phyloP scores from a whole-genome alignment of 2,797 vertebrate species.

The Acipenser oxyrinchus region DNA sequence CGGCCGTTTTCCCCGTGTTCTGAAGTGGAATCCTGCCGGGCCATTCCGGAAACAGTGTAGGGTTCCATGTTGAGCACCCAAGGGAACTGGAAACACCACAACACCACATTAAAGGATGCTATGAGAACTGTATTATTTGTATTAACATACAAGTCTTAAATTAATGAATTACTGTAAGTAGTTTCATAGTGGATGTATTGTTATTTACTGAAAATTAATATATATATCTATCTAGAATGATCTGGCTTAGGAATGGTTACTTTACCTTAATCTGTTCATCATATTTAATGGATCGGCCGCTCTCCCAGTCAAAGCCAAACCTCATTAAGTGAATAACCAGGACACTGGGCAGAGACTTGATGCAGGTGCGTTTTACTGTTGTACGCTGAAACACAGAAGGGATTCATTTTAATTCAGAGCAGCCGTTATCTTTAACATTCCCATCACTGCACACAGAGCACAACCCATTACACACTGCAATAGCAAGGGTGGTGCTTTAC shows the following conservation, averaged over 20 bases:
- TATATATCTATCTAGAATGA: no score
- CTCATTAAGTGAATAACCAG: slow-evolving; percentile 97
- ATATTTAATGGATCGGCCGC: slow-evolving; percentile 95
- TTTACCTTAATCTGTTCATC: slow-evolving; percentile 94
- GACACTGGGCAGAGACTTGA: slow-evolving; percentile 88
- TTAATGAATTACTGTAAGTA: no score
- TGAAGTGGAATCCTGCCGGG: slow-evolving; percentile 85
- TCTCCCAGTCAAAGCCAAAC: slow-evolving; percentile 98
- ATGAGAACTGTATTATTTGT: not conserved
- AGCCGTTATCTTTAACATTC: no score
- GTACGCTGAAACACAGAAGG: slow-evolving; percentile 71
- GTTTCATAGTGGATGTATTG: no score
- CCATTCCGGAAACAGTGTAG: slow-evolving; percentile 95
- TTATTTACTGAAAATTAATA: no score
- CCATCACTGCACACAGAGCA: no score
- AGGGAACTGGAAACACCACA: slow-evolving; percentile 68
- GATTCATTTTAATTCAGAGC: not conserved
- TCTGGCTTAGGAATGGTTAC: not conserved
- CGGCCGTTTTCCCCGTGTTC: slow-evolving; percentile 81
- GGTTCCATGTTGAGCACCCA: slow-evolving; percentile 99
- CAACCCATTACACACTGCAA: no score
- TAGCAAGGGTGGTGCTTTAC: no score
- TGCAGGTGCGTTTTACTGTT: slow-evolving; percentile 93
- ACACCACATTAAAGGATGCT: not conserved
- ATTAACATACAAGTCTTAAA: no score